Conservation (phyloP, 2,888 invertebrate genomes). For the Apodemia mormo region DNA sequence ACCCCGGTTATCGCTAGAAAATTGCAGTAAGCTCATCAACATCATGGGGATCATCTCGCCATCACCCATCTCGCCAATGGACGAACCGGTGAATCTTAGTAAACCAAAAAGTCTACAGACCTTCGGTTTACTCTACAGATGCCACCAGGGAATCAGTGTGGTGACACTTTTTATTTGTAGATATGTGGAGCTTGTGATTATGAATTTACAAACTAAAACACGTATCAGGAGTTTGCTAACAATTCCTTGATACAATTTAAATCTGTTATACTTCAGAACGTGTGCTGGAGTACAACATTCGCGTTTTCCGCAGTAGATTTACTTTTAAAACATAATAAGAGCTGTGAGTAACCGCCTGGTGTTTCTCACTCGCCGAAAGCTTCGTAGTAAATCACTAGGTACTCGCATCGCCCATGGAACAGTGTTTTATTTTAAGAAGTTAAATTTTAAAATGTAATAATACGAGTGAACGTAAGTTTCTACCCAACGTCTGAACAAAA, state of each 20-base stretch:
- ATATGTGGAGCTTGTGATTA: neutral
- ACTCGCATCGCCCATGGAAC: slow-evolving; percentile 38
- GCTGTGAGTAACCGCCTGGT: slow-evolving; percentile 51
- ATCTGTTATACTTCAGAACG: slow-evolving; percentile 17
- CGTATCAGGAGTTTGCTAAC: neutral
- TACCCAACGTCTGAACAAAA: neutral
- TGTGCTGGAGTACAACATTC: slow-evolving; percentile 29
- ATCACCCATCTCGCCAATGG: too few species aligned
- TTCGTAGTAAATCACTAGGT: slow-evolving; percentile 64
- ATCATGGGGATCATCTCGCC: too few species aligned
- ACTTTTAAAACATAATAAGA: slow-evolving; percentile 39
- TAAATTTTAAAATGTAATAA: slow-evolving; percentile 39
- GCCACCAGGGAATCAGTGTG: too few species aligned
- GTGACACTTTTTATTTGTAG: too few species aligned
- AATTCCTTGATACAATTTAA: slow-evolving; percentile 8
- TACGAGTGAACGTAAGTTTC: slow-evolving; percentile 18
- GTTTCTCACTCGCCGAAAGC: slow-evolving; percentile 65
- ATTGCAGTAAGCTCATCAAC: too few species aligned
- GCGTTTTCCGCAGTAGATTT: slow-evolving; percentile 32
- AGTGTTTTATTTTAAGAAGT: slow-evolving; percentile 42
- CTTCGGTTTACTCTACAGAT: too few species aligned
- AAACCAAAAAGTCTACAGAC: too few species aligned
- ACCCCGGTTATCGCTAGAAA: too few species aligned
- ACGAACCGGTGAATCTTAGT: too few species aligned
- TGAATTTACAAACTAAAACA: slow-evolving; percentile 1